A percentile compares a stretch with the other conserved stretches of the same genome.
Evolutionary conservation across 2,888 invertebrate species (phyloP).

Genomic region (Drosophila hamatofila): DNA sequence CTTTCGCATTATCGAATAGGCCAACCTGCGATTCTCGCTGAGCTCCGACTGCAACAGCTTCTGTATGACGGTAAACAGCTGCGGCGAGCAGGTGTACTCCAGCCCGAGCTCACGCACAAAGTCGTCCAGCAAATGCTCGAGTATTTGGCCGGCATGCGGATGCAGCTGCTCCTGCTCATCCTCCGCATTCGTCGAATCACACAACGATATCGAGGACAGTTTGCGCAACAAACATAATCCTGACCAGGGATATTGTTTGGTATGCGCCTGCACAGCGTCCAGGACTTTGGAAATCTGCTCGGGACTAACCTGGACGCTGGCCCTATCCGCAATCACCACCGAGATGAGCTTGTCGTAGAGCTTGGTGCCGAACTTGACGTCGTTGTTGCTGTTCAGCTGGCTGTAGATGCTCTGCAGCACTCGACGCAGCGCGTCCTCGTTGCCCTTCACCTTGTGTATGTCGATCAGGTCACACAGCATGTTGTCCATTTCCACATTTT

Average conservation of each 20-base stretch:
- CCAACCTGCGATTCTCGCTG: conserved; percentile 64
- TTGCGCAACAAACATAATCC: conserved; percentile 34
- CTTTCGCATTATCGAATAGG: conserved; percentile 63
- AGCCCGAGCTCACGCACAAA: conserved; percentile 44
- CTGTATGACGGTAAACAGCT: conserved; percentile 52
- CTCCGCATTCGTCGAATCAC: neutral
- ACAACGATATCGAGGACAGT: conserved; percentile 37
- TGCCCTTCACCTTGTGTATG: conserved; percentile 37
- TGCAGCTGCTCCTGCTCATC: conserved; percentile 18
- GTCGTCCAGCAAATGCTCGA: conserved; percentile 64
- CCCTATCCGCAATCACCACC: conserved; percentile 28
- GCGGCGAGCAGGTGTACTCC: conserved; percentile 32
- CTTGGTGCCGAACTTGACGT: conserved; percentile 45
- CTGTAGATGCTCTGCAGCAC: conserved; percentile 47
- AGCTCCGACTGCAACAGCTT: conserved; percentile 52
- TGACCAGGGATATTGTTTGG: conserved; percentile 32
- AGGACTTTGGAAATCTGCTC: conserved; percentile 53
- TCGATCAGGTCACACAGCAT: conserved; percentile 52
- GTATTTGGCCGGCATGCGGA: conserved; percentile 47
- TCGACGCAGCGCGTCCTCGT: conserved; percentile 41
- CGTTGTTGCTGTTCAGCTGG: conserved; percentile 25
- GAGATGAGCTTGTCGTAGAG: conserved; percentile 50
- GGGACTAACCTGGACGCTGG: conserved; percentile 16
- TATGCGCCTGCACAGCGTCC: conserved; percentile 61
- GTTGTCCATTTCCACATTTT: conserved; percentile 44